Base-by-base conservation (phyloP, 1,140 invertebrate genomes). In the Lepidurus arcticus region DNA sequence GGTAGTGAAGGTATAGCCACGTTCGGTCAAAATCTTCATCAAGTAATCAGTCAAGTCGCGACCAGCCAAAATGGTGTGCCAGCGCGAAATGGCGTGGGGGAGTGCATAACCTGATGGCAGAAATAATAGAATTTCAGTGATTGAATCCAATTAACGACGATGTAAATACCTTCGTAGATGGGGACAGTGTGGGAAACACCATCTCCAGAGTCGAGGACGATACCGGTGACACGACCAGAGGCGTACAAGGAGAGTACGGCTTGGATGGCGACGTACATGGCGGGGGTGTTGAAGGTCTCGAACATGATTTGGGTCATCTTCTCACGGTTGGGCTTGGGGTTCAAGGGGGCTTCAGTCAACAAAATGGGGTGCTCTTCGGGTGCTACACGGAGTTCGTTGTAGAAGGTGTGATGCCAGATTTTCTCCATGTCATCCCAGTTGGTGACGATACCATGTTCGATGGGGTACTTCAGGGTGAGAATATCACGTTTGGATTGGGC, bases 351-450 rank as follows among this genome's bases (percentile, higher is more conserved):
- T 85, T 96, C 94, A n/a, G 93, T 95, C 53, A 97, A 85, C 47
- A 98, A 89, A 10, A 97, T 93, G 75, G 94, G 93, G 83, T 96
- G 93, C 83, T 98, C 95, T 85, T 97, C 95, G 8, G 96, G 96
- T 73, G 95, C 96, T 78, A 97, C 95, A 87, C 95, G 93, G 81
- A 98, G 88, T 86, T 98, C 96, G 84, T 96, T 96, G 89, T 96
- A 97, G 88, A 96, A 97, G 80, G 94, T 94, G 88, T 97, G 94
- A 88, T 97, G 95, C 94, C 94, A 96, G 85, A 96, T 96, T 85
- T 96, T 96, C 85, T 96, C 94, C 94, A 98, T 98, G 82, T 97
- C 94, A 83, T 98, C 95, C 95, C 96, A 98, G 87, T 98, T 95
- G 82, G 93, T 96, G 80, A 97, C 94, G 83, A 95, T 94, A 82